Conservation (phyloP, 2,888 invertebrate species). For the Apamea anceps region DNA sequence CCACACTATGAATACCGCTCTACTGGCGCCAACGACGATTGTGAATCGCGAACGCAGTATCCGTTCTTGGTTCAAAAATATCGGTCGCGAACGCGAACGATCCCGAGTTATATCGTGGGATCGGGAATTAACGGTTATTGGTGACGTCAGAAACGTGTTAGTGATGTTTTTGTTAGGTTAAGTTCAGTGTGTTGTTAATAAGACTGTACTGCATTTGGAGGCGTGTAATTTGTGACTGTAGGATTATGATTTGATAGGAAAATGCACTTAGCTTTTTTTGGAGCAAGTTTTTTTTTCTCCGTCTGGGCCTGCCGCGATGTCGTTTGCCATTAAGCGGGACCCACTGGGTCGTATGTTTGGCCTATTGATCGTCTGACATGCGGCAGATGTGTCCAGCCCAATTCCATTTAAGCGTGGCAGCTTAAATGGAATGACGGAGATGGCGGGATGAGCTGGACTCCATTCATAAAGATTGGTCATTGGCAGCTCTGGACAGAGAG, state of each 20-base stretch:
- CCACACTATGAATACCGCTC: slow-evolving; percentile 38
- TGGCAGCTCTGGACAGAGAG: no score
- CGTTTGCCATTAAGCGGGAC: no score
- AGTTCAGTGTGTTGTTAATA: neutral
- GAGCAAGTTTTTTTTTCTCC: no score
- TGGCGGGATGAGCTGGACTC: no score
- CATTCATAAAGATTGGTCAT: no score
- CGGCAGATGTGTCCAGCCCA: no score
- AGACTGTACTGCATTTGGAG: neutral
- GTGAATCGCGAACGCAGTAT: slow-evolving; percentile 58
- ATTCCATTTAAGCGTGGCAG: no score
- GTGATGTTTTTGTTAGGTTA: slow-evolving; percentile 10
- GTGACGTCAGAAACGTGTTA: slow-evolving; percentile 19
- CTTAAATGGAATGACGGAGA: no score
- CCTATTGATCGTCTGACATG: no score
- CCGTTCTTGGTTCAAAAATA: slow-evolving; percentile 65
- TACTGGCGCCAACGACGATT: slow-evolving; percentile 41
- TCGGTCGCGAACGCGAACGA: slow-evolving; percentile 62
- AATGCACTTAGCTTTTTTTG: neutral
- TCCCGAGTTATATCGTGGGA: slow-evolving; percentile 7
- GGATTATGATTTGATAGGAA: neutral
- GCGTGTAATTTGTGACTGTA: neutral
- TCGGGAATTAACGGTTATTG: slow-evolving; percentile 45
- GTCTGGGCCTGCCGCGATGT: no score
- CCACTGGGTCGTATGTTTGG: no score